These are phyloP conservation scores for Telmatochromis sp. DNA, from an alignment of 2,113 vertebrate species.

Conservation along the genomic window DNA sequence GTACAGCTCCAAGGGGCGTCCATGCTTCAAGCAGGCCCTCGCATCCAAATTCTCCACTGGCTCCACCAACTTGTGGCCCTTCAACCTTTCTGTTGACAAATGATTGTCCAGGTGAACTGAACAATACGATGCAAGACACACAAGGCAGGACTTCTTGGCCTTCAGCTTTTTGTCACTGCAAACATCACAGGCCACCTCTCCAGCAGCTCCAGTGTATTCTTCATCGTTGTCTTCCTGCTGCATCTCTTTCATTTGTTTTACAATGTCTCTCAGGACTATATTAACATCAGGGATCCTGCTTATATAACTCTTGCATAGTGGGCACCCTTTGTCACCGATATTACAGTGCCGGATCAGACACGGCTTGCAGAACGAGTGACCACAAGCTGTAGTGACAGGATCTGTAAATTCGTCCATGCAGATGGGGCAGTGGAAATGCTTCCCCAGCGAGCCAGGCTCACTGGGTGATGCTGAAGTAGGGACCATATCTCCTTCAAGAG, in stretches of 20 bases:
- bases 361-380: conserved; percentile 50
- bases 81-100: conserved; percentile 70
- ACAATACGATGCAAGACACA: conserved; percentile 87
- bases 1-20: conserved; percentile 88
- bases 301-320: conserved; percentile 25
- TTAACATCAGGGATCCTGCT: background rate
- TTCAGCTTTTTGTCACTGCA: conserved; percentile 75
- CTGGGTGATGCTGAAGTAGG: background rate
- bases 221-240: background rate
- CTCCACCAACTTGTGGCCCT: conserved; percentile 82
- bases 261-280: conserved; percentile 18
- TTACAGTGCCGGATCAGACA: background rate
- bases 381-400: conserved; percentile 51
- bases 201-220: background rate
- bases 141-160: conserved; percentile 85
- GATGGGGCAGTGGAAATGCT: conserved; percentile 44
- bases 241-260: background rate
- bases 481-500: conserved; percentile 21
- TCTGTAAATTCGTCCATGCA: conserved; percentile 23
- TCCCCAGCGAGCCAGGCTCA: background rate
- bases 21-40: conserved; percentile 79
- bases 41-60: conserved; percentile 82
- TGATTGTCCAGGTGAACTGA: conserved; percentile 81
- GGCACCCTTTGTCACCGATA: background rate
- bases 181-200: conserved; percentile 81